Conservation (phyloP, 2,113 vertebrate genomes). For the Alouatta palliata region DNA sequence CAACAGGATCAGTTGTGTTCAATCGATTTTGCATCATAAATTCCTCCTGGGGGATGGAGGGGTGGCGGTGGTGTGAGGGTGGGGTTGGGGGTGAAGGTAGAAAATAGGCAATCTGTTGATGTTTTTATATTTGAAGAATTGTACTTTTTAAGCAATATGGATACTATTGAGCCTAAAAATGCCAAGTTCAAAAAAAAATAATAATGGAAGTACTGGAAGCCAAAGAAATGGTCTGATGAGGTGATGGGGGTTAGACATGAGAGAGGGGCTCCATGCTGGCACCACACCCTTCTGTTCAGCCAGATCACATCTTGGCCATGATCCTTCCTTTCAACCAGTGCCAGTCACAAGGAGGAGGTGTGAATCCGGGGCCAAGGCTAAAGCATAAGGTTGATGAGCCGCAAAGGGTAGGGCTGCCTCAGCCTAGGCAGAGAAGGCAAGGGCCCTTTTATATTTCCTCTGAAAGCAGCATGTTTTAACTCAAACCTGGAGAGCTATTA, state of each 20-base stretch:
- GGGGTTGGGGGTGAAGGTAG: neutral
- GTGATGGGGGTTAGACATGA: neutral
- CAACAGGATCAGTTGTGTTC: slow-evolving; percentile 17
- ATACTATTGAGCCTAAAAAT: neutral
- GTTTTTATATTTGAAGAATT: neutral
- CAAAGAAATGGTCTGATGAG: slow-evolving; percentile 59
- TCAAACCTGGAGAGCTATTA: slow-evolving; percentile 60
- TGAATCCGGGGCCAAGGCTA: slow-evolving; percentile 21
- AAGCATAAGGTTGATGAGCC: slow-evolving; percentile 35
- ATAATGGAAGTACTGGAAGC: slow-evolving; percentile 1
- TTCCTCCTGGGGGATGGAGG: neutral
- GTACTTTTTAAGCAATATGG: neutral
- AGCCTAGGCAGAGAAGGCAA: neutral
- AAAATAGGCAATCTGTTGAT: neutral
- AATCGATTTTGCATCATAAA: neutral
- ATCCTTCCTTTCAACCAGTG: slow-evolving; percentile 53
- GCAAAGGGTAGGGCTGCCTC: neutral
- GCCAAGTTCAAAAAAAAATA: neutral
- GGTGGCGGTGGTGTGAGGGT: neutral
- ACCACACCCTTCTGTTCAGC: slow-evolving; percentile 29
- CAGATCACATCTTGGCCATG: neutral
- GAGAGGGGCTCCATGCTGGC: slow-evolving; percentile 6
- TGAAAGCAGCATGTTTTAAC: slow-evolving; percentile 66
- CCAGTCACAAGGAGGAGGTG: slow-evolving; percentile 43
- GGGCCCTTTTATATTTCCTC: slow-evolving; percentile 22